A percentile compares a stretch with the other conserved stretches of the same genome.
phyloP scores from a whole-genome alignment of 2,888 invertebrate species.

The Drosophila anceps region DNA sequence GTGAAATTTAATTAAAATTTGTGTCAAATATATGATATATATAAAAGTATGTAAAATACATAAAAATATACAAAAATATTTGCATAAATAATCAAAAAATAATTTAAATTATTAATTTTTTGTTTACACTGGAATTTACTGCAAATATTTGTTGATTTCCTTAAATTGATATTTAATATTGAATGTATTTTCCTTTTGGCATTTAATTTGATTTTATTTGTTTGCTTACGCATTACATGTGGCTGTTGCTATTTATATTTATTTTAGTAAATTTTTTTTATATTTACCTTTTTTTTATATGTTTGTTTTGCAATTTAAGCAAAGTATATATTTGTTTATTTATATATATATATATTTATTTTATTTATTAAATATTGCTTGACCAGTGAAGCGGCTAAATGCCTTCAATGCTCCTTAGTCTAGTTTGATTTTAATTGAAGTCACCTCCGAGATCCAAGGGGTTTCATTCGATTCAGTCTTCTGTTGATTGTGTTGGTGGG shows the following conservation, averaged over 20 bases:
- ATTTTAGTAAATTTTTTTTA: neutral
- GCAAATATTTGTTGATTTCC: neutral
- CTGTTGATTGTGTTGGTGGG: no score
- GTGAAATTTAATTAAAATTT: slow-evolving; percentile 44
- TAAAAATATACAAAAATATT: neutral
- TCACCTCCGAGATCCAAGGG: no score
- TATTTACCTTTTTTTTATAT: neutral
- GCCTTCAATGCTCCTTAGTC: no score
- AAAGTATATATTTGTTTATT: no score
- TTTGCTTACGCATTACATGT: neutral
- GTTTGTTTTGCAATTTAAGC: neutral
- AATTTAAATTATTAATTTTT: neutral
- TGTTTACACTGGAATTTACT: neutral
- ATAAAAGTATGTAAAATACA: no score
- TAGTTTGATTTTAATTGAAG: no score
- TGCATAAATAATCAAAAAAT: neutral
- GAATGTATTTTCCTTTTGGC: no score
- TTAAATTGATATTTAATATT: neutral
- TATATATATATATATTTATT: no score
- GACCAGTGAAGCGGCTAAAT: no score
- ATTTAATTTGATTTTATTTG: neutral
- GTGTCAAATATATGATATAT: neutral
- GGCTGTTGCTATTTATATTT: neutral
- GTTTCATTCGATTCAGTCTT: no score
- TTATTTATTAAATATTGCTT: no score